Evolutionary conservation across 2,113 vertebrate genomes (phyloP), one percentile per base, ranked within the genome.

Genomic region (Gymnocephalus cernua): DNA sequence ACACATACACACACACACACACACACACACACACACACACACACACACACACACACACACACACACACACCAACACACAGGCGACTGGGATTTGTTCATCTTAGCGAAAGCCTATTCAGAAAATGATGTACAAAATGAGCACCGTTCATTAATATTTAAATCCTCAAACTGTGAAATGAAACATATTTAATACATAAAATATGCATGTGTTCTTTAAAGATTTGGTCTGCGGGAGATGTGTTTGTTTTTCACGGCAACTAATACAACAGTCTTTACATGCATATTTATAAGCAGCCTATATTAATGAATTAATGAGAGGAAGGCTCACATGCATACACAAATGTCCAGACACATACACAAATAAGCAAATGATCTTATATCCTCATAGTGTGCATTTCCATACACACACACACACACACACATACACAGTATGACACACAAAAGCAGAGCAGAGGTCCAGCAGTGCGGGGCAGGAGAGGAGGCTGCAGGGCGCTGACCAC

Each of bases 401-500:
- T 47, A 44, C 29, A 67, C 58, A 47, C 63, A 69, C 59, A 68
- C 35, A 41, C 69, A 80, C 64, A 50, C 59, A 62, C 62, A 81
- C 58, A 80, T 47, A 71, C 65, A 67, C 63, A 63, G 35, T 21
- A 16, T 71, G 23, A 87, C 51, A 75, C 71, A 86, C 64, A 81
- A 27, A 79, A 62, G 69, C 67, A 53, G 70, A 86, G 77, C 64
- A 82, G 86, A 84, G 84, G 89, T 90, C 88, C 87, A 87, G 87
- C 86, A 71, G 92, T 80, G 91, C 72, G 5, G 92, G 88, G 88
- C 88, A 89, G 89, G 76, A 75, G 70, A 84, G 88, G 84, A 88
- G 89, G 88, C 89, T 91, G 82, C 85, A 81, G 83, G 91, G 85
- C 80, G 79, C 90, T 92, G 92, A 91, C 89, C 92, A 93, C 89